A percentile compares a stretch with the other conserved stretches of the same genome.
phyloP scores from a whole-genome alignment of 2,888 invertebrate genomes.

The Mellilla xanthometata region DNA sequence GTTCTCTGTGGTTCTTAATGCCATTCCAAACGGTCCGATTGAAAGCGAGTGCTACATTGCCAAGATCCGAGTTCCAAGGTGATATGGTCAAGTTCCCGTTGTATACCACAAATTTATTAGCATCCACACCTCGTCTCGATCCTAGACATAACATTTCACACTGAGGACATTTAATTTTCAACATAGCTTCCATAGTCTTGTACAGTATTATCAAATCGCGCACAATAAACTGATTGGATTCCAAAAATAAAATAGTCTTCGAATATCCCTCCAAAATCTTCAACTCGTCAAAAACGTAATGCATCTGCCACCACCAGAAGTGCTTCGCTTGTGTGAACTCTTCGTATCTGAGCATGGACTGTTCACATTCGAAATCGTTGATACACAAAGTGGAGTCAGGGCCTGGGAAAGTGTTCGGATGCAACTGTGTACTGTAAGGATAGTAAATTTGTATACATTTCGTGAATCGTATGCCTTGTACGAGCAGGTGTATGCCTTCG shows the following conservation, averaged over 20 bases:
- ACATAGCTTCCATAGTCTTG: constrained; percentile 31
- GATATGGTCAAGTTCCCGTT: constrained; percentile 30
- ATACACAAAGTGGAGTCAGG: constrained; percentile 39
- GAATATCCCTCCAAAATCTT: constrained; percentile 27
- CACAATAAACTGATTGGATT: constrained; percentile 45
- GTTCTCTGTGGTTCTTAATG: constrained; percentile 35
- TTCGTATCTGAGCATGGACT: constrained; percentile 31
- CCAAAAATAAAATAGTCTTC: constrained; percentile 37
- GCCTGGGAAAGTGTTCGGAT: constrained; percentile 49
- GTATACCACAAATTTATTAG: constrained; percentile 24
- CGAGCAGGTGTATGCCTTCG: constrained; percentile 31
- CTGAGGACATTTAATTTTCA: constrained; percentile 32
- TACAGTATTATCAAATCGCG: constrained; percentile 44
- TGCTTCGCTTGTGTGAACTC: constrained; percentile 44
- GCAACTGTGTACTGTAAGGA: constrained; percentile 45
- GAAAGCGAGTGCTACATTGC: constrained; percentile 43
- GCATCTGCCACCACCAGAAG: constrained; percentile 57
- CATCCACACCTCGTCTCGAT: constrained; percentile 27
- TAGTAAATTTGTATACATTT: constrained; percentile 50
- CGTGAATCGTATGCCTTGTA: constrained; percentile 33
- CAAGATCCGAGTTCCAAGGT: constrained; percentile 34
- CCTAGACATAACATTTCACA: constrained; percentile 49
- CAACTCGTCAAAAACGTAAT: constrained; percentile 46
- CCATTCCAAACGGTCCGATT: constrained; percentile 44
- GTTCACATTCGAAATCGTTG: constrained; percentile 37